These are phyloP conservation scores for Trissolcus brochymenae DNA, from an alignment of 2,888 invertebrate genomes.

Conservation along the genomic window DNA sequence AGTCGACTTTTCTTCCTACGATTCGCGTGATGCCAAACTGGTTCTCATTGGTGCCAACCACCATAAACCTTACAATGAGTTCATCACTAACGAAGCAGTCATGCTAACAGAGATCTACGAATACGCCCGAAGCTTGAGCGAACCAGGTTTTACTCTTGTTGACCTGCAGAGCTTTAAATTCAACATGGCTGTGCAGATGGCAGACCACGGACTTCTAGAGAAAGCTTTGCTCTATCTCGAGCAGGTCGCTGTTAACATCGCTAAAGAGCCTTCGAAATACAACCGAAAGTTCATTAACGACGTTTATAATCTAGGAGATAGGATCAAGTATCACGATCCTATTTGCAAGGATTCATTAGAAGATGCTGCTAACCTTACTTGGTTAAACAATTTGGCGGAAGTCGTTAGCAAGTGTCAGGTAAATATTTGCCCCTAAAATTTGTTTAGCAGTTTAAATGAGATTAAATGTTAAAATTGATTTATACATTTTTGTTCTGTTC, in stretches of 20 bases:
- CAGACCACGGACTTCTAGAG: slow-evolving; percentile 86
- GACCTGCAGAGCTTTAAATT: slow-evolving; percentile 89
- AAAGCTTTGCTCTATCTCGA: slow-evolving; percentile 91
- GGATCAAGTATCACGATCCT: slow-evolving; percentile 85
- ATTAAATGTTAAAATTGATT: background rate
- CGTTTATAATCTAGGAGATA: slow-evolving; percentile 78
- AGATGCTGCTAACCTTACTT: slow-evolving; percentile 78
- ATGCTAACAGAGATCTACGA: slow-evolving; percentile 97
- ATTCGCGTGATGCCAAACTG: slow-evolving; percentile 80
- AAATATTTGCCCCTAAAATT: background rate
- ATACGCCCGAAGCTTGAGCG: slow-evolving; percentile 90
- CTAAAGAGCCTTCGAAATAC: slow-evolving; percentile 79
- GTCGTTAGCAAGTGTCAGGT: slow-evolving; percentile 76
- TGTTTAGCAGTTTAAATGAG: background rate
- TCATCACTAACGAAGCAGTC: slow-evolving; percentile 89
- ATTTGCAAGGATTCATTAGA: slow-evolving; percentile 77
- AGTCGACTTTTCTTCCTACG: slow-evolving; percentile 79
- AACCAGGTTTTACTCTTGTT: slow-evolving; percentile 83
- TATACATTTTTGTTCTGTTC: background rate
- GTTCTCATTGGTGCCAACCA: slow-evolving; percentile 87
- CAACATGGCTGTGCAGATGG: slow-evolving; percentile 86
- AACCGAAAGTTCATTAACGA: slow-evolving; percentile 78
- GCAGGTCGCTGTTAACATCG: slow-evolving; percentile 84
- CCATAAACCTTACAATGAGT: slow-evolving; percentile 80
- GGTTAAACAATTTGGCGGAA: slow-evolving; percentile 79